A percentile compares a stretch with the other conserved stretches of the same genome.
Conservation (phyloP, 2,888 invertebrate genomes). For the Liodrosophila aerea region DNA sequence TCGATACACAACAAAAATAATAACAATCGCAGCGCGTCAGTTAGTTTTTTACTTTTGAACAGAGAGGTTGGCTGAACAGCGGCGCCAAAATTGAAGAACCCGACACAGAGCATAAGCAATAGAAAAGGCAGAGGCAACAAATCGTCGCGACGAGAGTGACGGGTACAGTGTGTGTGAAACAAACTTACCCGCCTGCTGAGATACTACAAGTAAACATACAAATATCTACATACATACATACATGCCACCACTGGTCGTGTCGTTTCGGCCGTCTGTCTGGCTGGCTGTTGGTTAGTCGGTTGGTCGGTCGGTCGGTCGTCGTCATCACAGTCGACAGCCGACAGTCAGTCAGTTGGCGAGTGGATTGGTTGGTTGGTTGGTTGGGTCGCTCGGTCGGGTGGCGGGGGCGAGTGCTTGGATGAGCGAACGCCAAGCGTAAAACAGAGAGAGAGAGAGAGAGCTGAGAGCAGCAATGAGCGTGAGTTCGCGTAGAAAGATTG, state of each 20-base stretch:
- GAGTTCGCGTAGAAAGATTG: constrained; percentile 47
- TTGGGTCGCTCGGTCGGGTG: constrained; percentile 18
- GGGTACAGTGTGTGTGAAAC: constrained; percentile 50
- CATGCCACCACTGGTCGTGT: constrained; percentile 55
- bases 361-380: constrained; percentile 41
- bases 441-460: constrained; percentile 7
- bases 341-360: constrained; percentile 50
- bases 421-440: constrained; percentile 48
- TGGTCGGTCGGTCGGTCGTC: constrained; percentile 28
- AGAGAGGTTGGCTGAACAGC: constrained; percentile 71
- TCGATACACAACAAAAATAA: constrained; percentile 46
- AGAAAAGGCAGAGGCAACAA: constrained; percentile 48
- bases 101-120: constrained; percentile 31
- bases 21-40: constrained; percentile 59
- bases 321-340: constrained; percentile 31
- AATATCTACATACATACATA: constrained; percentile 46
- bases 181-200: constrained; percentile 61
- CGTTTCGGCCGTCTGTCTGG: constrained; percentile 35
- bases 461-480: constrained; percentile 23
- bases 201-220: constrained; percentile 67
- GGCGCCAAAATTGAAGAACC: constrained; percentile 36
- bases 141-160: constrained; percentile 54
- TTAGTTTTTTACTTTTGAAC: constrained; percentile 80
- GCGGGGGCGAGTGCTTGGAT: constrained; percentile 42
- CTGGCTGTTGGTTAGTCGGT: constrained; percentile 32